These are phyloP conservation scores for Bos javanicus DNA, from an alignment of 2,113 vertebrate species.

Conservation along the genomic window DNA sequence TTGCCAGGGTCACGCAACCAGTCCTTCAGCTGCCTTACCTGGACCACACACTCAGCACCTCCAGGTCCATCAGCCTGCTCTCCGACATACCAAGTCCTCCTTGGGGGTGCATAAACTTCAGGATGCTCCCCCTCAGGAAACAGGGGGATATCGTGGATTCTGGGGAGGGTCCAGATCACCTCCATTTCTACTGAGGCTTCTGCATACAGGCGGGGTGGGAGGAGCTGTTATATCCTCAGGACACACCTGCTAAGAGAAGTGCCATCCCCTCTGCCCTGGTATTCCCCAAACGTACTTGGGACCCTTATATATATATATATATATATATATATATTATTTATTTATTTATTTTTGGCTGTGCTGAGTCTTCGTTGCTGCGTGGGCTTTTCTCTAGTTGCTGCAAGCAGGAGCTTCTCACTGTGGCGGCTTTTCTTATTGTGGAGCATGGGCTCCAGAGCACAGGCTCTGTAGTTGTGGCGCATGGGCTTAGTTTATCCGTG, in stretches of 20 bases:
- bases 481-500: not conserved
- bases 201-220: not conserved
- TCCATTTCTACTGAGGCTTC: not conserved
- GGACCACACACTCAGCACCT: not conserved
- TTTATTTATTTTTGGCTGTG: too few relatives aligned
- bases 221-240: not conserved
- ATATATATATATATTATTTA: too few relatives aligned
- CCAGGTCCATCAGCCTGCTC: not conserved
- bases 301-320: too few relatives aligned
- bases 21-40: not conserved
- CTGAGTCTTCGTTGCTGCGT: too few relatives aligned
- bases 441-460: not conserved
- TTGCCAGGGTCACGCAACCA: not conserved
- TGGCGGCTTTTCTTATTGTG: not conserved
- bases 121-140: not conserved
- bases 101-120: not conserved
- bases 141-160: not conserved
- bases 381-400: not conserved
- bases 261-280: not conserved
- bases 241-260: not conserved
- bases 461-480: not conserved
- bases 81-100: not conserved
- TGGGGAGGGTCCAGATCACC: not conserved
- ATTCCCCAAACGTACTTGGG: not conserved
- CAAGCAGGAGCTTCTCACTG: not conserved